Conservation (phyloP, 2,113 vertebrate genomes). For the Chloropsis cyanopogon region DNA sequence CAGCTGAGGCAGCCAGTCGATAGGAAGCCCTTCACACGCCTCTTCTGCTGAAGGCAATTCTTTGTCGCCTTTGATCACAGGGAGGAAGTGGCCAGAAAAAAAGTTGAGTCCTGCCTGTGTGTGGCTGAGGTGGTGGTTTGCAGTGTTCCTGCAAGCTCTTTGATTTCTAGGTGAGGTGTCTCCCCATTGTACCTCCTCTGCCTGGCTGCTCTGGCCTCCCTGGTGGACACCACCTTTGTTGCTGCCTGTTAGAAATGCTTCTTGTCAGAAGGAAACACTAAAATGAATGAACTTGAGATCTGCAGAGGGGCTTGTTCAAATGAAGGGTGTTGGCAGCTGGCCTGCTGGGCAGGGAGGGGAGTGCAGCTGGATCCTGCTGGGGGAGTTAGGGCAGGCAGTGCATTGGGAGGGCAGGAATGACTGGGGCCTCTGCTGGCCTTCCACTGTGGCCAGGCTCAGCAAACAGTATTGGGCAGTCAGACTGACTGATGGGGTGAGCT, state of each 20-base stretch:
- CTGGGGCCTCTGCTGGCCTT: not conserved
- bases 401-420: fast-evolving
- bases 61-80: not conserved
- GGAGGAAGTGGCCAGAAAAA: not conserved
- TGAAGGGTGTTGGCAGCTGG: not conserved
- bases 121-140: not conserved
- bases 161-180: not conserved
- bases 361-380: fast-evolving
- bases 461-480: not conserved
- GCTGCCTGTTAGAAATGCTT: fast-evolving
- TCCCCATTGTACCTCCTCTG: not conserved
- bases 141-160: not conserved
- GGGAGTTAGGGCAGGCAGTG: not conserved
- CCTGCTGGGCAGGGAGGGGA: not conserved
- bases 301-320: not conserved
- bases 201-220: not conserved
- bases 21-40: not conserved
- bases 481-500: not conserved
- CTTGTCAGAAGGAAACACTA: not conserved
- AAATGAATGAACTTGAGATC: not conserved
- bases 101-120: not conserved
- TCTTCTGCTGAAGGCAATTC: not conserved
- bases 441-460: not conserved
- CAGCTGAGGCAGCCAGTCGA: not conserved
- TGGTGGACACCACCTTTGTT: fast-evolving